Conservation (phyloP, 1,140 invertebrate genomes). For the Macrosteles quadrilineatus region DNA sequence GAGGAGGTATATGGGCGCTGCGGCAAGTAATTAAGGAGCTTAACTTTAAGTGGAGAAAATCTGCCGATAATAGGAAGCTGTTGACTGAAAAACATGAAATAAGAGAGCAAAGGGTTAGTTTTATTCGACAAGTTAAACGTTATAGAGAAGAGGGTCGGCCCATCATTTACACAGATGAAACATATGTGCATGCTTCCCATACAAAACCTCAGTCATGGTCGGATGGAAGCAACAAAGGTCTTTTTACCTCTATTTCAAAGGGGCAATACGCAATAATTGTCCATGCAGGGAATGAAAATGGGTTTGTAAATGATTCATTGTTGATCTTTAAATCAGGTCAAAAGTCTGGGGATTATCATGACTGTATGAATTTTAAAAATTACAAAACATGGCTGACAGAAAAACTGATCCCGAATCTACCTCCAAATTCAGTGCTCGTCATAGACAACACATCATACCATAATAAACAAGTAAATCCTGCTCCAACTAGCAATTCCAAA, state of each 20-base stretch:
- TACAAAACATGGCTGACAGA: background rate
- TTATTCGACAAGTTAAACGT: background rate
- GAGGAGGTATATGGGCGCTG: no score
- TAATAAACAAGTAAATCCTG: no score
- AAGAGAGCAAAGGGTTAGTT: background rate
- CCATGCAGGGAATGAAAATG: background rate
- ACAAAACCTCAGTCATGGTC: background rate
- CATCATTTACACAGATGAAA: no score
- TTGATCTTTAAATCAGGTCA: background rate
- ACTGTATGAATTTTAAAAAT: background rate
- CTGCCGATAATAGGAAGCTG: background rate
- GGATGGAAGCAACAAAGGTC: background rate
- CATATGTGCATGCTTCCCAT: background rate
- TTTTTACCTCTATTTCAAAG: background rate
- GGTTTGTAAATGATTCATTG: background rate
- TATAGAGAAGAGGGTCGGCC: background rate
- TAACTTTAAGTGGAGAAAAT: background rate
- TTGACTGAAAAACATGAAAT: no score
- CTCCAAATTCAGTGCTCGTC: slow-evolving; percentile 43
- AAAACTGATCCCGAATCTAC: slow-evolving; percentile 40
- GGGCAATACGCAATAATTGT: background rate
- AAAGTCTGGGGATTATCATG: background rate
- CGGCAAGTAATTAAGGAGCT: no score
- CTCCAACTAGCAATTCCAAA: slow-evolving; percentile 38
- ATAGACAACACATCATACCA: slow-evolving; percentile 51